Percentiles rank a stretch among this genome's conserved stretches.
phyloP scores from a whole-genome alignment of 1,140 invertebrate species.

The Ptiloglossa arizonensis region DNA sequence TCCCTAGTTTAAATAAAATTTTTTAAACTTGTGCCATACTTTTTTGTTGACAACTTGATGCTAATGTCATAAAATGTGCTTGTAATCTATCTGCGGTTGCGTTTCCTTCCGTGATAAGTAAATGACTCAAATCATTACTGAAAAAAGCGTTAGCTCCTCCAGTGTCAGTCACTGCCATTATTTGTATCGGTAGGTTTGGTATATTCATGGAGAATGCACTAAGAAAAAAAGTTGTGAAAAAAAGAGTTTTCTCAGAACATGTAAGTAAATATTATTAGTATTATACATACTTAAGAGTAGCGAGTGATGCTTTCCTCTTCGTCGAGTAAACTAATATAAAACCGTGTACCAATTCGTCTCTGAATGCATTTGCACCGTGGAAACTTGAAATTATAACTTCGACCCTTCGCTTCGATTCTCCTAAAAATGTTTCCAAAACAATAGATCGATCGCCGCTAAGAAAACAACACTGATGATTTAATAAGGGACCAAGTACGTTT shows the following conservation, averaged over 20 bases:
- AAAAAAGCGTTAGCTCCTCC: constrained; percentile 94
- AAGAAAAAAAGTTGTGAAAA: constrained; percentile 27
- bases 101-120: constrained; percentile 96
- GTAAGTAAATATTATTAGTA: neutral
- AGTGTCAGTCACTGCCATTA: constrained; percentile 95
- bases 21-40: constrained; percentile 82
- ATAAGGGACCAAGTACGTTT: constrained; percentile 92
- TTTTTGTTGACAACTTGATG: constrained; percentile 91
- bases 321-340: constrained; percentile 98
- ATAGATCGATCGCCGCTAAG: constrained; percentile 93
- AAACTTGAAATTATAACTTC: constrained; percentile 97
- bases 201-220: constrained; percentile 97
- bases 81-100: constrained; percentile 94
- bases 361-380: constrained; percentile 95
- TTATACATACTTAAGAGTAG: constrained; percentile 91
- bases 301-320: constrained; percentile 96
- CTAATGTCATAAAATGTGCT: constrained; percentile 95
- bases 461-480: constrained; percentile 94
- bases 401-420: constrained; percentile 93
- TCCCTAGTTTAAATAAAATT: too few relatives aligned
- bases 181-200: constrained; percentile 96
- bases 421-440: constrained; percentile 94
- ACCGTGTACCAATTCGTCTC: constrained; percentile 96
- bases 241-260: neutral
- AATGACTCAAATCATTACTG: constrained; percentile 93